phyloP scores from a whole-genome alignment of 2,113 vertebrate genomes.

The Gallinago media region DNA sequence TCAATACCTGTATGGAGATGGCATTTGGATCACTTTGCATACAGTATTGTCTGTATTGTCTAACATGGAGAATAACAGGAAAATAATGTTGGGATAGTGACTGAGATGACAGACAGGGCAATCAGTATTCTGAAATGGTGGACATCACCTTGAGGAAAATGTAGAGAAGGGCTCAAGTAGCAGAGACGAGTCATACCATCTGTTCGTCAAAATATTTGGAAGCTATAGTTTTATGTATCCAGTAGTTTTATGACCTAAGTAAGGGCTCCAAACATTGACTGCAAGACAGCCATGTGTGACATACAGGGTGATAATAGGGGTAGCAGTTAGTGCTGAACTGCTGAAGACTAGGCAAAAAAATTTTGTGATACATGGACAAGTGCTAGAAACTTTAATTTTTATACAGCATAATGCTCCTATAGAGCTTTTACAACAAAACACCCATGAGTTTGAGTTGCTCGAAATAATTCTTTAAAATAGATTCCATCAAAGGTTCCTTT shows the following conservation, averaged over 20 bases:
- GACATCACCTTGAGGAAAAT: neutral
- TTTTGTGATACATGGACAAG: neutral
- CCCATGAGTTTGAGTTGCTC: neutral
- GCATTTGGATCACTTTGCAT: neutral
- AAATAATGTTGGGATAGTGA: neutral
- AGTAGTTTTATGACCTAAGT: neutral
- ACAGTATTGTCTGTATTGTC: neutral
- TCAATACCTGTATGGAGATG: neutral
- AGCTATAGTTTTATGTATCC: neutral
- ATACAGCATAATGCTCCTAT: accelerated
- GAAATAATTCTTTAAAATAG: neutral
- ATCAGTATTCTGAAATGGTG: neutral
- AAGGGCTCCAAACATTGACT: neutral
- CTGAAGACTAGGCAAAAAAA: neutral
- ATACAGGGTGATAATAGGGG: neutral
- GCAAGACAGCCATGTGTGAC: neutral
- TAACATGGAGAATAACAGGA: neutral
- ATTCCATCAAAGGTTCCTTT: neutral
- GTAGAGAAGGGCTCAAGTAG: neutral
- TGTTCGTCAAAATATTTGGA: conserved; percentile 36
- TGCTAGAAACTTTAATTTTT: neutral
- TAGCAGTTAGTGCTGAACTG: neutral
- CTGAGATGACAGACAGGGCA: neutral
- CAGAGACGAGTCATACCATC: neutral
- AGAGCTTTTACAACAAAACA: neutral